Evolutionary conservation across 2,797 vertebrate species (phyloP), one percentile per base, ranked within the genome.

Genomic region (Dromococcyx pavoninus): DNA sequence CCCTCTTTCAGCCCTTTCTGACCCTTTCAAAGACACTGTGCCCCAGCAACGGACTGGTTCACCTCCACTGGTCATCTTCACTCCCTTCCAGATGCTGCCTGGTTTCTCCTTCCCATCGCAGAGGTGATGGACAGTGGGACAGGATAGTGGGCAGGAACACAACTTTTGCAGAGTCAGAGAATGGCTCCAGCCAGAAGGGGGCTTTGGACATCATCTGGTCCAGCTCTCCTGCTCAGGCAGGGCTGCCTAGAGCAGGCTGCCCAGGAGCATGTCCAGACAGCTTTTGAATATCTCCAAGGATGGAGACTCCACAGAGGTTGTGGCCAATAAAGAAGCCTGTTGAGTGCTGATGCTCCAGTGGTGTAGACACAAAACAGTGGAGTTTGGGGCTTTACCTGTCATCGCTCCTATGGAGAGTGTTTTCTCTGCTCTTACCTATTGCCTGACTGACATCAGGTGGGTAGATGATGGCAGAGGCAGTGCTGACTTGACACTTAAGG

Each of bases 211-310:
- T 27, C 46, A 12, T 7, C 50, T 46, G 28, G 9, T 41, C 67
- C 39, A 33, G 23, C 13, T 23, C 12, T 44, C 43, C 12, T 25
- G 11, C 37, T 72, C 24, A 8, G 9, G 72, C 58, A 89, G 61
- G 35, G 43, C 19, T 39, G 27, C 18, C 28, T 27, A 23, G 25
- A 70, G 17, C 23, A 50, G 39, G 60, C n/a, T n/a, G n/a, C n/a
- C n/a, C n/a, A n/a, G n/a, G n/a, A 37, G 39, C 8, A 5, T 0
- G 4, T 27, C 73, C 28, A 44, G 48, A 10, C 1, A 2, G 56
- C 43, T 46, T 74, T 35, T 57, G 44, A 72, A 2, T 27, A n/a
- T 39, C 58, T 75, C 50, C 51, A 56, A 13, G 33, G 53, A 70
- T 17, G 39, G 91, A 83, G 73, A 60, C 62, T 81, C 73, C n/a